phyloP scores from a whole-genome alignment of 2,113 vertebrate genomes.

The Sorex fumeus region DNA sequence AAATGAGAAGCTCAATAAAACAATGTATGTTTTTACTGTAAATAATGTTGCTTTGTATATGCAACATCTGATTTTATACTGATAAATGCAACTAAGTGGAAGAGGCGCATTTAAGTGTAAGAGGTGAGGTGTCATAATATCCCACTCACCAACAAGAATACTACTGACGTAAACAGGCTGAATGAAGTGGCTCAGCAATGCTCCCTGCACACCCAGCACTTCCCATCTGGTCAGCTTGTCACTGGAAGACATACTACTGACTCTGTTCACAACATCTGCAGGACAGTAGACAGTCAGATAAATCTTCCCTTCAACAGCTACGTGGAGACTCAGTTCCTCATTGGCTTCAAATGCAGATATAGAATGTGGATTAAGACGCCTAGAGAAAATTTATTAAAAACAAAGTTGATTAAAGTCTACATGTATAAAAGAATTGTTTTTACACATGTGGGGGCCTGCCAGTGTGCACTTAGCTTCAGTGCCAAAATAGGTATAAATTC shows the following conservation, averaged over 20 bases:
- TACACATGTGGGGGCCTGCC: too few relatives aligned
- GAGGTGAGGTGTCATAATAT: neutral
- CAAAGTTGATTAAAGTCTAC: too few relatives aligned
- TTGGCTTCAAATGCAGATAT: conserved; percentile 92
- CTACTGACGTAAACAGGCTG: conserved; percentile 94
- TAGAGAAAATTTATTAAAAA: conserved; percentile 73
- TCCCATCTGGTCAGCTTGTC: conserved; percentile 98
- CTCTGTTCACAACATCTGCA: conserved; percentile 83
- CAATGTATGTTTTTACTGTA: neutral
- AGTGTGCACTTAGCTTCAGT: conserved; percentile 30
- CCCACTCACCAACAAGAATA: conserved; percentile 93
- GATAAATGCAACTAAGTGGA: neutral
- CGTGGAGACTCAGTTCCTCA: conserved; percentile 94
- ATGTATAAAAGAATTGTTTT: too few relatives aligned
- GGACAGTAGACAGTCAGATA: conserved; percentile 92
- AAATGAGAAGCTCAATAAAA: conserved; percentile 43
- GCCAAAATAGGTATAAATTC: conserved; percentile 30
- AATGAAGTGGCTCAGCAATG: conserved; percentile 96
- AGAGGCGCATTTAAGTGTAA: neutral
- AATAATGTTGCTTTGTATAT: neutral
- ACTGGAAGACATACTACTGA: conserved; percentile 94
- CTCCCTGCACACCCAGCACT: conserved; percentile 96
- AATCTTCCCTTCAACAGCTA: conserved; percentile 94
- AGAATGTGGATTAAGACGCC: conserved; percentile 92
- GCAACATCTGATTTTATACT: neutral